phyloP scores from a whole-genome alignment of 1,140 invertebrate species.

The Heterodera carotae region DNA sequence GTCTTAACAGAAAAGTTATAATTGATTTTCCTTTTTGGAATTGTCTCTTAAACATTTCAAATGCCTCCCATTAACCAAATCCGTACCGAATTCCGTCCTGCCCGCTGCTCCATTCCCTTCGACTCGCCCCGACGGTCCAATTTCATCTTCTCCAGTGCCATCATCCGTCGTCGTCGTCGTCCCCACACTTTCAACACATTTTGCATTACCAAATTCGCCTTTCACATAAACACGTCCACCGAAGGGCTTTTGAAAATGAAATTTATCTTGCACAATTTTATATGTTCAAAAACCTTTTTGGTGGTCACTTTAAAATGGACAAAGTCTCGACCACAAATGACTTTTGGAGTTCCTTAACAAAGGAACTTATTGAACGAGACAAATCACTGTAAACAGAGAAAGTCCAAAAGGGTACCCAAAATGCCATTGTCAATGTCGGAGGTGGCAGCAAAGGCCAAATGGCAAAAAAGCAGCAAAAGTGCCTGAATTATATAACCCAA shows the following conservation, averaged over 20 bases:
- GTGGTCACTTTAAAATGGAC: constrained; percentile 17
- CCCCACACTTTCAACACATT: constrained; percentile 22
- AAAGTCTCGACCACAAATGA: constrained; percentile 14
- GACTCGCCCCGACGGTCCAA: too few relatives aligned
- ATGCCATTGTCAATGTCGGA: constrained; percentile 20
- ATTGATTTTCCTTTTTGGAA: too few relatives aligned
- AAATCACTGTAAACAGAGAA: background rate
- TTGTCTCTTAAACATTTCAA: too few relatives aligned
- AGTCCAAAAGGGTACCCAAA: constrained; percentile 5
- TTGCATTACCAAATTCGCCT: constrained; percentile 34
- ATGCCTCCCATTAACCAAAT: background rate
- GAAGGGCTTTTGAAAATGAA: constrained; percentile 6
- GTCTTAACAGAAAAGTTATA: background rate
- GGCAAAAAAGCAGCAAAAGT: background rate
- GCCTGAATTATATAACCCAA: too few relatives aligned
- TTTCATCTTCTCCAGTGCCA: background rate
- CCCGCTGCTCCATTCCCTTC: too few relatives aligned
- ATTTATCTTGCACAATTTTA: background rate
- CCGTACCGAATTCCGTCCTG: background rate
- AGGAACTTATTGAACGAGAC: background rate
- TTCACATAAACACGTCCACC: constrained; percentile 36
- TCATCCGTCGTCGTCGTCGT: background rate
- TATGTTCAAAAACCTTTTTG: background rate
- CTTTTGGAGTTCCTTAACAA: constrained; percentile 11
- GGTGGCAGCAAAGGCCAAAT: background rate